Evolutionary conservation across 2,888 invertebrate genomes (phyloP).

Genomic region (Platynereis dumerilii): DNA sequence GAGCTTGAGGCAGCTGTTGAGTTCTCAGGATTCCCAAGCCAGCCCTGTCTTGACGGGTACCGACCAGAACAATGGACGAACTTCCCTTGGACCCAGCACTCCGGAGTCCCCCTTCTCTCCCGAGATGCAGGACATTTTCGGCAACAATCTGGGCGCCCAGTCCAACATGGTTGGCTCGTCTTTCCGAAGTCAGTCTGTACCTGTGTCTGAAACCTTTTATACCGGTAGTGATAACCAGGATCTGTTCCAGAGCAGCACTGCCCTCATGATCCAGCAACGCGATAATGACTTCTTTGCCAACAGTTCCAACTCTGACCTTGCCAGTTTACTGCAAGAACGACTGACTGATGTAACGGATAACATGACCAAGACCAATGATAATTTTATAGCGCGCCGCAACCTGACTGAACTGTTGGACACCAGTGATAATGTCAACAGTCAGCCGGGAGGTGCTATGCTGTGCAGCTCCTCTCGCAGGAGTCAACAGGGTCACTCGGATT

Average conservation of each 20-base stretch:
- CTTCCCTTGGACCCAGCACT: conserved; percentile 18
- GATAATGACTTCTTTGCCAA: conserved; percentile 4
- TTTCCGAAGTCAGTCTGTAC: conserved; percentile 23
- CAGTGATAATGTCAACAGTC: neutral
- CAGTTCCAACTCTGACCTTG: neutral
- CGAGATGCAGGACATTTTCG: conserved; percentile 23
- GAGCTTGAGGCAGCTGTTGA: neutral
- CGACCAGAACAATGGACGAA: conserved; percentile 6
- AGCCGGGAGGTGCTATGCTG: too few species aligned
- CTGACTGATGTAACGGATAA: conserved; percentile 8
- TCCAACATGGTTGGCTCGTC: neutral
- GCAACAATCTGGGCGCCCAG: neutral
- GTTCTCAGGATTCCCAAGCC: neutral
- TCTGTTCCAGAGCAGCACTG: neutral
- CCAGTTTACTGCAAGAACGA: conserved; percentile 18
- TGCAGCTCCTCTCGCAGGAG: too few species aligned
- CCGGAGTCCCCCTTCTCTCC: conserved; percentile 30
- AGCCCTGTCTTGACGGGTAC: neutral
- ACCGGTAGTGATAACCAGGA: conserved; percentile 14
- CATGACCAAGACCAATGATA: neutral
- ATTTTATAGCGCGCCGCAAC: conserved; percentile 13
- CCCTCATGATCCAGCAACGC: neutral
- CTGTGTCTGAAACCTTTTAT: conserved; percentile 13
- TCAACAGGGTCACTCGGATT: conserved; percentile 1
- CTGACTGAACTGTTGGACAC: conserved; percentile 17